Evolutionary conservation across 2,888 invertebrate species (phyloP).

Genomic region (Spilarctia lutea): DNA sequence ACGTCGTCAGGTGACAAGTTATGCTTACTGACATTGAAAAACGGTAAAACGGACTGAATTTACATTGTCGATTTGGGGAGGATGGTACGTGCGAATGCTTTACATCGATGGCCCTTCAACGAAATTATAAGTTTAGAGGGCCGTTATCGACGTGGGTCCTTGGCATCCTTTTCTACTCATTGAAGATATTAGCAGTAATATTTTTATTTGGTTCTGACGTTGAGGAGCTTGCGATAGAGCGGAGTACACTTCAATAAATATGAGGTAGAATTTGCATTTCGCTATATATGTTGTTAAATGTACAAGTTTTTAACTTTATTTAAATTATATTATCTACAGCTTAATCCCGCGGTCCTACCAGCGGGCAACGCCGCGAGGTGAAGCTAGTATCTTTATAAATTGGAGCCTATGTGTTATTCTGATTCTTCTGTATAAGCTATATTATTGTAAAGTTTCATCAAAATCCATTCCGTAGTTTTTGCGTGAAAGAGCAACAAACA

Average conservation of each 20-base stretch:
- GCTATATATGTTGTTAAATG: background rate
- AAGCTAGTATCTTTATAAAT: no score
- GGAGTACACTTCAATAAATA: background rate
- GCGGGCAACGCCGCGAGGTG: no score
- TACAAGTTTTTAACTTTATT: background rate
- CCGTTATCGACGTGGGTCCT: slow-evolving; percentile 18
- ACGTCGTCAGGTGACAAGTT: background rate
- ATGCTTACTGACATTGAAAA: background rate
- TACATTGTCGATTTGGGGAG: slow-evolving; percentile 27
- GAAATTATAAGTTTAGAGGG: slow-evolving; percentile 54
- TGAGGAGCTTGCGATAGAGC: background rate
- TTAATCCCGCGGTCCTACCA: no score
- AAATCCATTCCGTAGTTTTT: no score
- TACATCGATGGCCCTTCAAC: slow-evolving; percentile 49
- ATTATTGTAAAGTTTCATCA: no score
- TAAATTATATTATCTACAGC: no score
- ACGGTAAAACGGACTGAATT: slow-evolving; percentile 17
- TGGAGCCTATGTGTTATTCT: no score
- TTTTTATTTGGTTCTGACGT: background rate
- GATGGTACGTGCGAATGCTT: slow-evolving; percentile 49
- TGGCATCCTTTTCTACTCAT: slow-evolving; percentile 15
- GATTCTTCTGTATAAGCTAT: no score
- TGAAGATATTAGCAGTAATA: slow-evolving; percentile 16
- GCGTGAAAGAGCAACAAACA: no score
- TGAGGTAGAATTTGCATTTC: background rate